Base-by-base conservation (phyloP, 2,113 vertebrate species). In the Stegastes partitus region DNA sequence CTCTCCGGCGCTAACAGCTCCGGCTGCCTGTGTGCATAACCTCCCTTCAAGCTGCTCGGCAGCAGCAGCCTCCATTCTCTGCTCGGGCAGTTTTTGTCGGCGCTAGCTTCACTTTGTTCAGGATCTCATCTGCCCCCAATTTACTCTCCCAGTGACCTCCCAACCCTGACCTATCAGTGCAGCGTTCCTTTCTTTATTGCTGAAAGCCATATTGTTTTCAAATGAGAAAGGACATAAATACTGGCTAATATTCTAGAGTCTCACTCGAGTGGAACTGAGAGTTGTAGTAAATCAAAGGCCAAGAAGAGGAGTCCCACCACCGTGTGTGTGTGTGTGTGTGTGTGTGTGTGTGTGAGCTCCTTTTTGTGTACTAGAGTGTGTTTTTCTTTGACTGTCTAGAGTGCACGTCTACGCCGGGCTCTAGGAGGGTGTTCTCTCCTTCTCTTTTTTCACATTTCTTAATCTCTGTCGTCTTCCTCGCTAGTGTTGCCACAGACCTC, bases 61-160 rank as follows among this genome's bases (percentile, higher is more conserved):
- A 84, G 79, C 73, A 66, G 18, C 56, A 50, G 64, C 70, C 68
- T 77, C 53, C 39, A 31, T 86, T 84, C 79, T 79, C 47, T 47
- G 42, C 47, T 37, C 15, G 4, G 78, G 50, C 16, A 53, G 45
- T 82, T 84, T 82, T 82, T 82, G 94, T 95, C 92, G 92, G 94
- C 94, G 94, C 94, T 94, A 92, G 91, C 92, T 84, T 91, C 42
- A 89, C 88, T 93, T 92, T 91, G 90, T 96, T 92, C 39, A 70
- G 78, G 77, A 91, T 94, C 92, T 97, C 96, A 97, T 96, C 97
- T 99, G 96, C 96, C 96, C 97, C 95, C 95, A 97, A 97, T 98
- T 98, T 97, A 97, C 96, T 97, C 94, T 93, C 81, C 89, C 90
- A 47, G 91, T 96, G 97, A 98, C 97, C 97, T 95, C 77, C 68